phyloP scores from a whole-genome alignment of 2,797 vertebrate species.

The Poecile montanus region DNA sequence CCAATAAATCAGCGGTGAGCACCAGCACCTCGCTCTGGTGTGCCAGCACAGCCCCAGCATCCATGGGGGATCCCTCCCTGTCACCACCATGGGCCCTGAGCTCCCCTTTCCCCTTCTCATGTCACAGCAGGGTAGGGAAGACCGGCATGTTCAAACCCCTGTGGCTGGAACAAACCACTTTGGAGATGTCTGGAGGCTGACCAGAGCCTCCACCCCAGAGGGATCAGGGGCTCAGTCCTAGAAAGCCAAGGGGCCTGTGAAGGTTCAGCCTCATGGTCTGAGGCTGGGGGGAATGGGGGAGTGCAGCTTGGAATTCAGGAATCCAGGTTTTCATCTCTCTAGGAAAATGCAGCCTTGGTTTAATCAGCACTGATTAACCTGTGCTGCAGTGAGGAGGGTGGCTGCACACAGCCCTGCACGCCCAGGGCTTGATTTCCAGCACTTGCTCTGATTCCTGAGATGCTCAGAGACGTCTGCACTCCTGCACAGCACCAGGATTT shows the following conservation, averaged over 20 bases:
- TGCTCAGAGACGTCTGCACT: neutral
- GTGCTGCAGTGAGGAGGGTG: neutral
- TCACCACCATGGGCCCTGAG: accelerated
- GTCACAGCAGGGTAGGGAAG: neutral
- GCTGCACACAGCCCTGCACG: neutral
- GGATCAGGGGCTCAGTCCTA: neutral
- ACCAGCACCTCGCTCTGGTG: neutral
- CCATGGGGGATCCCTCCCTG: neutral
- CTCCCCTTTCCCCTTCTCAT: neutral
- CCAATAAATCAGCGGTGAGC: constrained; percentile 42
- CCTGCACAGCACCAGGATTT: neutral
- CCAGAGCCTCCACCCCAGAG: neutral
- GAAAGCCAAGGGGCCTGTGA: neutral
- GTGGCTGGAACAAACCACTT: accelerated
- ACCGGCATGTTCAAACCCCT: accelerated
- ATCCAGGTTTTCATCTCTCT: neutral
- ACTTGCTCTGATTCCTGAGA: neutral
- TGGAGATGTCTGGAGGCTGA: neutral
- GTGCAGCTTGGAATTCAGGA: neutral
- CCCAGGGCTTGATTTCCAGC: neutral
- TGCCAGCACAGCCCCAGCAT: neutral
- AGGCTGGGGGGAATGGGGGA: neutral
- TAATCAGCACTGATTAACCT: constrained; percentile 41
- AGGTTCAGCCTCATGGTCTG: neutral
- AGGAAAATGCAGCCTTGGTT: neutral